These are phyloP conservation scores for Sterna hirundo DNA, from an alignment of 2,113 vertebrate species.

Conservation along the genomic window DNA sequence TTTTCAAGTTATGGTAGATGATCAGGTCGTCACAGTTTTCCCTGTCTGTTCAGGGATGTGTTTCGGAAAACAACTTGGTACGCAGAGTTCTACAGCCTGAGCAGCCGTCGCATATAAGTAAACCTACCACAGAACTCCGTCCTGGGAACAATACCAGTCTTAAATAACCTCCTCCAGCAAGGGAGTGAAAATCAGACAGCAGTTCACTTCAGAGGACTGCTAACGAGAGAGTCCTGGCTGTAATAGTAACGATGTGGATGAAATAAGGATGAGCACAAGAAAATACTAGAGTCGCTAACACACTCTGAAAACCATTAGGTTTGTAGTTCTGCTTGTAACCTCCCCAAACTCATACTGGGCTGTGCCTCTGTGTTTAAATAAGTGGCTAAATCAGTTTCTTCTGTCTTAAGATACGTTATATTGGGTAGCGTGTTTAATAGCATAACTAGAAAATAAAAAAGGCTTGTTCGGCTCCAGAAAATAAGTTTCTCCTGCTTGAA, in stretches of 20 bases:
- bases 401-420: background rate
- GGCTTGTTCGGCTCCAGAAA: background rate
- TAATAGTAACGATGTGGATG: background rate
- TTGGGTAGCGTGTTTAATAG: background rate
- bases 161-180: background rate
- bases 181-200: background rate
- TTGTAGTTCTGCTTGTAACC: background rate
- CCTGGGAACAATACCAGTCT: background rate
- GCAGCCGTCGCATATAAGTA: rapidly evolving
- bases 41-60: background rate
- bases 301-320: background rate
- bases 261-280: background rate
- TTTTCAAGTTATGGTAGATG: conserved; percentile 39
- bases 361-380: background rate
- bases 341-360: background rate
- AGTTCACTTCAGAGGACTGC: background rate
- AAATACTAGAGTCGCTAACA: background rate
- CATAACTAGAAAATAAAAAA: background rate
- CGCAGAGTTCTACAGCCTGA: background rate
- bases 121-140: rapidly evolving
- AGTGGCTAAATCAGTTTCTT: background rate
- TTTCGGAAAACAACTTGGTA: background rate
- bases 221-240: background rate
- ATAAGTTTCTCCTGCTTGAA: background rate
- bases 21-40: conserved; percentile 10